Base-by-base conservation (phyloP, 2,888 invertebrate genomes). In the Agonopterix arenella region DNA sequence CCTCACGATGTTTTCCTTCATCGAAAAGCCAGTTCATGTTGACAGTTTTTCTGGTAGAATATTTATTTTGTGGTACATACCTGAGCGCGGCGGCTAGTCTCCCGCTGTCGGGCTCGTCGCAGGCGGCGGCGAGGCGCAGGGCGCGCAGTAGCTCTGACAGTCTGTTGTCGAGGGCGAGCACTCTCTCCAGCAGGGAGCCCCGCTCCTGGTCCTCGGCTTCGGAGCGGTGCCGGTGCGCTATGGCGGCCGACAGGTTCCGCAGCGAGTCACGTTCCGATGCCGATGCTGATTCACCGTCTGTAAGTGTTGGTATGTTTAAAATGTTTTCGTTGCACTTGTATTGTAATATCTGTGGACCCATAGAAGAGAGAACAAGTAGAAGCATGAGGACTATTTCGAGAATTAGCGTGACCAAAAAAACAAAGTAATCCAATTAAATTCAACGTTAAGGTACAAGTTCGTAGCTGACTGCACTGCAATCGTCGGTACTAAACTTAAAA, bases 211-310 rank as follows among this genome's bases (percentile, higher is more conserved):
- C 92, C 68, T 90, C 91, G 45, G 90, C 88, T 69, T 93, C 93
- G 54, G 91, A 90, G 59, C 92, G 92, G 66, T 95, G 94, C 1
- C 95, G 91, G 68, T 91, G 91, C 46, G 93, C 90, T 69, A 95
- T 95, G 48, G 95, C 94, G 61, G 94, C 94, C 0, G 95, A 94
- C 8, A 96, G 81, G 74, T 93, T 95, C 64, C 94, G 94, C 43
- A 96, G 89, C 43, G 95, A 95, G 67, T 95, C 95, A 59, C 91
- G 90, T 61, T 89, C 89, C 7, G 85, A 84, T 61, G 61, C 89
- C 54, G 76, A 81, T 8, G 64, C 75, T 0, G 78, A 80, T 52
- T 79, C 74, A 28, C 69, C 64, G 11, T 76, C 73, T 76, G 58
- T 0, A 47, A 50, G 7, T 7, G 18, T 18, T 18, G 4, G 18